Evolutionary conservation across 2,113 vertebrate genomes (phyloP), one percentile per base, ranked within the genome.

Genomic region (Alligator sinensis): DNA sequence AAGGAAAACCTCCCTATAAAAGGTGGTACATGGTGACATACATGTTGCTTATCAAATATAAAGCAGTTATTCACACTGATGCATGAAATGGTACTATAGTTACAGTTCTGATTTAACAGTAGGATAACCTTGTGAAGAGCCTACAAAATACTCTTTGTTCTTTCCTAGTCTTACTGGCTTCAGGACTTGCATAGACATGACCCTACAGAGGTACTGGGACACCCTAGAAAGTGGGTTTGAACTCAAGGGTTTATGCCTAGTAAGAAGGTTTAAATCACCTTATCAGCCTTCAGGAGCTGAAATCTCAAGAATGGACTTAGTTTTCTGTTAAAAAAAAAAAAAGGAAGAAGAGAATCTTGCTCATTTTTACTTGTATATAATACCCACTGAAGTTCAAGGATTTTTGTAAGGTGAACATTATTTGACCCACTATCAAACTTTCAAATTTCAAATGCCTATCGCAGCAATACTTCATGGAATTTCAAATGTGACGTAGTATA

Each of bases 161-260:
- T 38, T 83, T 86, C 87, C 84, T 34, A 75, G 86, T 94, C 94
- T 94, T 88, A 59, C 91, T 85, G 47, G 60, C 92, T 87, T 59
- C 64, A 91, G 91, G 76, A 92, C 93, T 84, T 86, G 87, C 66
- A 95, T 92, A 93, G 77, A 78, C 64, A 11, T 82, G 76, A 95
- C 91, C 87, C 92, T 86, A 38, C 82, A 92, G 91, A 94, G 94
- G 27, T 82, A 81, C 81, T 92, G 80, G 38, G 77, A 83, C 84
- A 82, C 82, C 90, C 93, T 89, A 94, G 93, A 47, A 47, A 47
- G 47, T 47, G 47, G 47, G 47, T 47, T 47, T 47, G 47, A 94
- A 80, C 58, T 92, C 80, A 75, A 85, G 90, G 89, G 94, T 95
- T 96, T 96, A 93, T 93, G 96, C 95, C 87, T 89, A 87, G 92